These are phyloP conservation scores for Planococcus citri DNA, from an alignment of 1,140 invertebrate species.

Conservation along the genomic window DNA sequence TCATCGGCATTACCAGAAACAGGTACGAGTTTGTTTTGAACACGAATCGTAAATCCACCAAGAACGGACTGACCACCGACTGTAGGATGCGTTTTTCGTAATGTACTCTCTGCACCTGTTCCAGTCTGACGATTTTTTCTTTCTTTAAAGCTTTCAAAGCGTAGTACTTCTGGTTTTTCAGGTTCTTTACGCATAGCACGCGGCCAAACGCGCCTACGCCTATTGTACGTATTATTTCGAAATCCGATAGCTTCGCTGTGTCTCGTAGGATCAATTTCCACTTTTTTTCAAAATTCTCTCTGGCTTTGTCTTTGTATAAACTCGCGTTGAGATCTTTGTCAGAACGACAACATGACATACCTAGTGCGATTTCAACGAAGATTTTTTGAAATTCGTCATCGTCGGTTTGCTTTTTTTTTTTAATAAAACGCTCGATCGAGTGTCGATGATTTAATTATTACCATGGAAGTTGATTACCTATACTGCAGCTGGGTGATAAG, in stretches of 20 bases:
- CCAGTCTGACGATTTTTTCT: conserved; percentile 79
- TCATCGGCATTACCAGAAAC: background rate
- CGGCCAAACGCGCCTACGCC: conserved; percentile 88
- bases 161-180: conserved; percentile 52
- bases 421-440: too few species aligned
- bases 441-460: too few species aligned
- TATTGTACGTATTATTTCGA: conserved; percentile 56
- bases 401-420: too few species aligned
- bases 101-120: conserved; percentile 83
- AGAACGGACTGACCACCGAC: conserved; percentile 60
- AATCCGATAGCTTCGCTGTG: conserved; percentile 27
- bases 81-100: conserved; percentile 87
- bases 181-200: conserved; percentile 61
- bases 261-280: background rate
- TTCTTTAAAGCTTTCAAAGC: conserved; percentile 89
- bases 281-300: background rate
- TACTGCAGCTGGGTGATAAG: too few species aligned
- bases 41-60: conserved; percentile 41
- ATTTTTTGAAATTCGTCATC: too few species aligned
- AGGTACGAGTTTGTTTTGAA: background rate
- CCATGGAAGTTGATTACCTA: too few species aligned
- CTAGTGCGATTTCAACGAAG: too few species aligned
- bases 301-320: background rate
- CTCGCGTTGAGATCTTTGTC: background rate
- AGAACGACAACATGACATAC: background rate